Evolutionary conservation across 2,888 invertebrate genomes (phyloP), one percentile per base, ranked within the genome.

Genomic region (Harpalus rubripes): DNA sequence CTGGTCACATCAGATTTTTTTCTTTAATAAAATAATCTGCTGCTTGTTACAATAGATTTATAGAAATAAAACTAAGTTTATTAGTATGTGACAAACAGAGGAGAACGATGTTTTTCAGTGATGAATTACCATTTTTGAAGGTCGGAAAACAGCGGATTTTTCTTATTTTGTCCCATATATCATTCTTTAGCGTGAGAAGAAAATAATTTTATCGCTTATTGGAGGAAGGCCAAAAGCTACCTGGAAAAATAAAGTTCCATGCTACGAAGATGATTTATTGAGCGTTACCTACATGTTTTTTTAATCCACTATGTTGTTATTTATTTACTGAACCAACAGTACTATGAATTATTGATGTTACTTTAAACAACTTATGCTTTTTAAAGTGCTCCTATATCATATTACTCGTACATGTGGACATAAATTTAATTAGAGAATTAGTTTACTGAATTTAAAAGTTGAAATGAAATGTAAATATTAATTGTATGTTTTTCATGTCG

Each of bases 191-290:
- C 32, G 68, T 68, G 68, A 32, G 68, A 68, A 68, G 68, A 68
- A 68, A 68, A 68, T 68, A 68, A 68, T 68, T 68, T 68, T 68
- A 68, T 68, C 68, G 68, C 41, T 68, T 68, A 68, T 68, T 68
- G 68, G 68, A 32, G 8, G 68, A 2, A 7, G 68, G 32, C 68
- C 68, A 68, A 68, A 39, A 68, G 68, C 32, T 68, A 68, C 68
- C 68, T 68, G 68, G 32, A 26, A 68, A 68, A 68, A 68, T 68
- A 68, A 68, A 68, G 41, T 68, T 68, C 68, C 68, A 39, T 39
- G 32, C 68, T 68, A 39, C 15, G 15, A 32, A 68, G 5, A 41
- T 68, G 68, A 68, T 68, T 68, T 68, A 68, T 32, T 15, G 68
- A 7, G 7, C 39, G 41, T 68, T 68, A 32, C 32, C 1, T 32